Percentiles rank a stretch among this genome's conserved stretches.
phyloP scores from a whole-genome alignment of 2,888 invertebrate species.

The Drosophila nigritarsus region DNA sequence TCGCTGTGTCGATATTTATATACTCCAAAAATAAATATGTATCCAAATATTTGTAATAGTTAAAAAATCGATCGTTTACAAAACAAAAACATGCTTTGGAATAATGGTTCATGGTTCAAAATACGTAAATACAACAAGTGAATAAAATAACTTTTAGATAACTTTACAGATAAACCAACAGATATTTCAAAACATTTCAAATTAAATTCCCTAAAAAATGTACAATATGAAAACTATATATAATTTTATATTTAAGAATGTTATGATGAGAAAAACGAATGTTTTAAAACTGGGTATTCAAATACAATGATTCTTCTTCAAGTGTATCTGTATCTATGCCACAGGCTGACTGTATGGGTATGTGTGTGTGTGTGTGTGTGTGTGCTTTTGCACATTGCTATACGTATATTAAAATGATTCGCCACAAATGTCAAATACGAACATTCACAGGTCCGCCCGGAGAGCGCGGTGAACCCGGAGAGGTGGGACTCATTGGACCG shows the following conservation, averaged over 20 bases:
- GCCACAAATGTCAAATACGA: constrained; percentile 54
- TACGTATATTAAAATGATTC: constrained; percentile 57
- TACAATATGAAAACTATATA: background rate
- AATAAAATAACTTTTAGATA: background rate
- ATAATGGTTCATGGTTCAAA: background rate
- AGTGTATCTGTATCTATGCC: constrained; percentile 21
- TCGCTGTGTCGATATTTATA: background rate
- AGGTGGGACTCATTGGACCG: constrained; percentile 89
- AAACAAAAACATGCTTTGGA: too few relatives aligned
- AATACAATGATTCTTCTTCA: constrained; percentile 1
- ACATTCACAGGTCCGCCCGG: constrained; percentile 82
- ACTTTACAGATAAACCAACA: background rate
- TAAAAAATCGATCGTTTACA: too few relatives aligned
- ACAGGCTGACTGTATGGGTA: constrained; percentile 6
- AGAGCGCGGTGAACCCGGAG: constrained; percentile 82
- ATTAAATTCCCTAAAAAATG: background rate
- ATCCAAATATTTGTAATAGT: background rate
- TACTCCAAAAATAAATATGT: constrained; percentile 1
- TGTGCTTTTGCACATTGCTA: constrained; percentile 21
- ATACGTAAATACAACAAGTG: background rate
- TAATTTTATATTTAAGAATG: background rate
- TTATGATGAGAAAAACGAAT: too few relatives aligned
- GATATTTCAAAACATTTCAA: background rate
- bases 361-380: constrained; percentile 24
- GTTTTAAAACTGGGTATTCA: background rate